Evolutionary conservation across 2,113 vertebrate genomes (phyloP), one percentile per base, ranked within the genome.

Genomic region (Cervus canadensis): DNA sequence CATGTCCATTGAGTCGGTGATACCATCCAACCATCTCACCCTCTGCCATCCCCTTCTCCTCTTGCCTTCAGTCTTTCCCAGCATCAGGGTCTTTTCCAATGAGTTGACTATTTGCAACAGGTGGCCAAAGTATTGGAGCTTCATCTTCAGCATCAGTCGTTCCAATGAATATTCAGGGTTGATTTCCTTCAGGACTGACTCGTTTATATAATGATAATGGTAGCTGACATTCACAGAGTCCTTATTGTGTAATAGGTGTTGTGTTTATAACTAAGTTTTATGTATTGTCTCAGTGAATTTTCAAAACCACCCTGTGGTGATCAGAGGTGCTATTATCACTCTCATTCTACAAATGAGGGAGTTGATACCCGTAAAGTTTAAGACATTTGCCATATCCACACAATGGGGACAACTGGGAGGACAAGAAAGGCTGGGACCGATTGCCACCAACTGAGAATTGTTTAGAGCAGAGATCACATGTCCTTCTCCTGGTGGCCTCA

Each of bases 161-260:
- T 40, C 19, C 5, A 40, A 2, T 74, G 19, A 74, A 40, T 40
- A 74, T 74, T 74, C n/a, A 74, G 5, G 19, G 67, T 23, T 74
- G n/a, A 40, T 74, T 74, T 74, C 67, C 67, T 36, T 71, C 67
- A 23, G 36, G 19, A 71, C 0, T 71, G 67, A 40, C 19, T 40
- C n/a, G n/a, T 71, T 71, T 71, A 71, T 40, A 40, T 71, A 17
- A 50, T 81, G 50, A 12, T 2, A 19, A 3, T 4, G 23, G 30
- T 26, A 5, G 23, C 13, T 14, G 33, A 15, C 30, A 10, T n/a
- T 43, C 21, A 1, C 0, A 16, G 26, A 40, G 6, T 19, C 2
- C n/a, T 56, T 25, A 0, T 7, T 10, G 0, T 3, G 28, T 3
- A 25, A 12, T 8, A 4, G 11, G 15, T 15, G 16, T 21, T 5